Percentiles rank a stretch among this genome's conserved stretches.
These are phyloP conservation scores for Euthynnus affinis DNA, from an alignment of 2,797 vertebrate species.

Conservation along the genomic window DNA sequence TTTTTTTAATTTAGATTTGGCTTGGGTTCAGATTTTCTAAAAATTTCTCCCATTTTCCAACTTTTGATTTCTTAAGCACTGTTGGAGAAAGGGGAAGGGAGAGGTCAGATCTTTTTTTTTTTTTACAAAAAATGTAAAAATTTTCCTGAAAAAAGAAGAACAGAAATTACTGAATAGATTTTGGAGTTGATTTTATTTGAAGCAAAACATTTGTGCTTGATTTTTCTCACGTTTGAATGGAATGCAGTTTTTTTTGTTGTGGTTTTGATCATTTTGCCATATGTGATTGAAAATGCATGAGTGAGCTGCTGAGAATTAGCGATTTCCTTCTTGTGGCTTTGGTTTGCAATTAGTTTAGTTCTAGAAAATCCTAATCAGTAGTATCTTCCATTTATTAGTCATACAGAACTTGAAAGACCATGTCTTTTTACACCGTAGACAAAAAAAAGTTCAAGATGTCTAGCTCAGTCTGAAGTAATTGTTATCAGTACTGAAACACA, in stretches of 20 bases:
- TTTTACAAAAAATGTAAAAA: neutral
- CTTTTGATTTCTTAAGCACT: slow-evolving; percentile 39
- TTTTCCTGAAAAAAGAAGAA: neutral
- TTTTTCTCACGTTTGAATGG: slow-evolving; percentile 28
- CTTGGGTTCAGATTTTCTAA: slow-evolving; percentile 7
- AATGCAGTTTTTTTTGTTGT: slow-evolving; percentile 38
- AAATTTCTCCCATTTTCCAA: slow-evolving; percentile 27
- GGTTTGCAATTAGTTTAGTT: slow-evolving; percentile 28
- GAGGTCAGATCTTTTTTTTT: neutral
- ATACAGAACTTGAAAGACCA: slow-evolving; percentile 25
- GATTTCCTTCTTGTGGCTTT: slow-evolving; percentile 33
- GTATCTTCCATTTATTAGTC: slow-evolving; percentile 17
- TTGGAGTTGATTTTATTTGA: slow-evolving; percentile 3
- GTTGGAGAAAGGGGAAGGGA: neutral
- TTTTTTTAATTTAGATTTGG: slow-evolving; percentile 22
- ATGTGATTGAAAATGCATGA: slow-evolving; percentile 67
- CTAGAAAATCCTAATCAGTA: slow-evolving; percentile 11
- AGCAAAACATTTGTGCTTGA: slow-evolving; percentile 40
- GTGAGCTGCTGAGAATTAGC: slow-evolving; percentile 46
- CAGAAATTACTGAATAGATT: neutral
- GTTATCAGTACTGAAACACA: neutral
- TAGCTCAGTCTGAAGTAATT: neutral
- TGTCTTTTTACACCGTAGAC: slow-evolving; percentile 17
- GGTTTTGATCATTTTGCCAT: slow-evolving; percentile 39
- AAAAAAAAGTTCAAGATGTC: neutral